Base-by-base conservation (phyloP, 1,140 invertebrate species). In the Heliconius melpomene region DNA sequence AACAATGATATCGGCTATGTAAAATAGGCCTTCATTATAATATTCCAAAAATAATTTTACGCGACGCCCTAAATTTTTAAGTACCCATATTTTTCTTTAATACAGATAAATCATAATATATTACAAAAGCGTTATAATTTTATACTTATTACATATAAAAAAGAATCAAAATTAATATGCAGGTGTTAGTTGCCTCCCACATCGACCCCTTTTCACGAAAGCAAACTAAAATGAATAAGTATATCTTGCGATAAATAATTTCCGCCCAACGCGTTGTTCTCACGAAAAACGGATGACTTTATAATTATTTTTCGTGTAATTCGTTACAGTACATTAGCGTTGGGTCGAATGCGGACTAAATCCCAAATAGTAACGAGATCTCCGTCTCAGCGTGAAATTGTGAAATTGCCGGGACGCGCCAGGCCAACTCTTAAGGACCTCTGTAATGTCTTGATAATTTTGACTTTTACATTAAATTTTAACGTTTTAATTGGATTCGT, bases 341-440 rank as follows among this genome's bases (percentile, higher is more conserved):
- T 87, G 86, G 81, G 85, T 88, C 87, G 86, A 87, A 84, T 82
- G 84, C 82, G 87, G 85, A 85, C 82, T 73, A 85, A 88, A 90
- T 90, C 89, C 90, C 90, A 82, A 60, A 86, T 83, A 87, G 87
- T 90, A 92, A 94, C 91, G 88, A 92, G 90, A 90, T 92, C 86
- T 91, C 88, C 90, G 87, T 40, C 90, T 89, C 87, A 89, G 86
- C 93, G 91, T 94, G 93, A 93, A 94, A 94, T 94, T 93, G 90
- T 91, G 85, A 92, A 92, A 92, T 92, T 92, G 88, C 90, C 88
- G 86, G 88, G 88, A 88, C 81, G 83, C 78, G 75, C 79, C 77
- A 77, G 76, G 74, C 76, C 36, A 79, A 79, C 60, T 77, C 60
- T 79, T 84, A 79, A 80, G 79, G 76, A 78, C 71, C n/a, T 81